Conservation (phyloP, 2,888 invertebrate genomes). For the Hypercompe scribonia region DNA sequence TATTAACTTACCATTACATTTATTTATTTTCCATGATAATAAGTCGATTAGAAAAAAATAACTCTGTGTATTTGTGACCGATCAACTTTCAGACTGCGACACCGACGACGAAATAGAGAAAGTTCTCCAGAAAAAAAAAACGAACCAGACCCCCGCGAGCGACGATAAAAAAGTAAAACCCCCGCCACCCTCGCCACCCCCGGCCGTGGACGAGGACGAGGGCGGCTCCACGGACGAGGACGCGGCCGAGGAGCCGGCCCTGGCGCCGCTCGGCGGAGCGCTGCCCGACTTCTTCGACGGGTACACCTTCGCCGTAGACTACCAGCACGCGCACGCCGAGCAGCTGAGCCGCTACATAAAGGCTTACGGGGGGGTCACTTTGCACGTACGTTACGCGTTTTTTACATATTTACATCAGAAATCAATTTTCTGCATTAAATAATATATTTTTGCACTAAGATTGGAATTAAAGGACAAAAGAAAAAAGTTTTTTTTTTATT, state of each 20-base stretch:
- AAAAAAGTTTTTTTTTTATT: too few species aligned
- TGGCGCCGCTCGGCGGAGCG: constrained; percentile 22
- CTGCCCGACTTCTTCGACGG: constrained; percentile 76
- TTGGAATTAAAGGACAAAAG: too few species aligned
- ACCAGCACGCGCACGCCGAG: constrained; percentile 47
- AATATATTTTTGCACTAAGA: too few species aligned
- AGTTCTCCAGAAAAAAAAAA: constrained; percentile 65
- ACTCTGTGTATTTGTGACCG: too few species aligned
- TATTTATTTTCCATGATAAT: too few species aligned
- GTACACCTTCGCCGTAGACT: constrained; percentile 77
- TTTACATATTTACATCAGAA: too few species aligned
- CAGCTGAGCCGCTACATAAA: constrained; percentile 81
- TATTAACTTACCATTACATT: too few species aligned
- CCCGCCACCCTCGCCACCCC: constrained; percentile 23
- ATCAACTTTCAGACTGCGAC: constrained; percentile 69
- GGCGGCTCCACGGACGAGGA: constrained; percentile 38
- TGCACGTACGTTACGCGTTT: constrained; percentile 46
- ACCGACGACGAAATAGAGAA: constrained; percentile 89
- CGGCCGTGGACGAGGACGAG: constrained; percentile 26
- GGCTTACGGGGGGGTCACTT: constrained; percentile 88
- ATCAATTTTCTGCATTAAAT: too few species aligned
- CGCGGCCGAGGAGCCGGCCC: neutral
- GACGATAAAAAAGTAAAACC: constrained; percentile 2
- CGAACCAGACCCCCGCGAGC: neutral
- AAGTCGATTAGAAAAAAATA: too few species aligned